A percentile compares a stretch with the other conserved stretches of the same genome.
These are phyloP conservation scores for Plutella xylostella DNA, from an alignment of 2,888 invertebrate genomes.

Conservation along the genomic window DNA sequence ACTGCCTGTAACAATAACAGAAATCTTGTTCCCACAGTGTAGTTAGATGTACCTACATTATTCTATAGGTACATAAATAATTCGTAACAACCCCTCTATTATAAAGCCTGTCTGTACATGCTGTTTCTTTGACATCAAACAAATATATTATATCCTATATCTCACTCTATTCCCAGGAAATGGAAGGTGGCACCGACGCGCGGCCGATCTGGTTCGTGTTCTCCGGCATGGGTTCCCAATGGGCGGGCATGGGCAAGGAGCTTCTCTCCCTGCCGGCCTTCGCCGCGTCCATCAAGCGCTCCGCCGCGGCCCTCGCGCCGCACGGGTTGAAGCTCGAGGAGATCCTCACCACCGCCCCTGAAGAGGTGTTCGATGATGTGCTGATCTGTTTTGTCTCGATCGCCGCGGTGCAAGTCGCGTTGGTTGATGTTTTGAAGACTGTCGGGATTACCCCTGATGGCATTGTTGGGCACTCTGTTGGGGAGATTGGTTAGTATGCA, in stretches of 20 bases:
- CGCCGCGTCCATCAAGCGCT: constrained; percentile 79
- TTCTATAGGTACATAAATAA: no score
- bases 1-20: no score
- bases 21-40: no score
- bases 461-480: constrained; percentile 96
- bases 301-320: constrained; percentile 80
- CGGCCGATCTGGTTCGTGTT: constrained; percentile 95
- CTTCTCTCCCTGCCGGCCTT: constrained; percentile 88
- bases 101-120: no score
- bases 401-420: constrained; percentile 94
- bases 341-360: constrained; percentile 80
- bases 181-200: constrained; percentile 63
- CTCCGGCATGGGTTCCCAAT: constrained; percentile 98
- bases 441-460: constrained; percentile 90
- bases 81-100: no score
- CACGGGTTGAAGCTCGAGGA: constrained; percentile 87
- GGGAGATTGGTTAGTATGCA: constrained; percentile 75
- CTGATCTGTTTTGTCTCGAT: constrained; percentile 93
- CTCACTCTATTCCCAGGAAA: constrained; percentile 20
- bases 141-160: no score
- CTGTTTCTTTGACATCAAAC: no score
- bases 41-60: no score
- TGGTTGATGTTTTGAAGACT: constrained; percentile 87
- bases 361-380: constrained; percentile 85
- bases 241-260: constrained; percentile 94